These are phyloP conservation scores for Sebastes reedi DNA, from an alignment of 2,797 vertebrate genomes.

Conservation along the genomic window DNA sequence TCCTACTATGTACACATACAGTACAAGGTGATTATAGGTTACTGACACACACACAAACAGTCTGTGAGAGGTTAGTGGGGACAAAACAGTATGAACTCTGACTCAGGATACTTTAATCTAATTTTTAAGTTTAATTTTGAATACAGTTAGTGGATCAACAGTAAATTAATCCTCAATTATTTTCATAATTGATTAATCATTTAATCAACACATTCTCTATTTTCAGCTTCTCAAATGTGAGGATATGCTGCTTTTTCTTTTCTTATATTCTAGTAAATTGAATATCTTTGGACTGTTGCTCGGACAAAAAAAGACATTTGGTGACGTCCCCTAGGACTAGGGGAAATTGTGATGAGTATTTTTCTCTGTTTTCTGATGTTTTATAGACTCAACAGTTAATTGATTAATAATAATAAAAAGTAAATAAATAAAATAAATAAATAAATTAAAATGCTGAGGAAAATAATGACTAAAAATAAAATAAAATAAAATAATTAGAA, in stretches of 20 bases:
- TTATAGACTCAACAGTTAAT: neutral
- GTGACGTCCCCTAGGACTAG: neutral
- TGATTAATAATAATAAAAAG: no score
- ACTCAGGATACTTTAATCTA: neutral
- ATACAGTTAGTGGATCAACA: no score
- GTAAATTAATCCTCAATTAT: neutral
- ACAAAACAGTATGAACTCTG: neutral
- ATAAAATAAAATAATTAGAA: no score
- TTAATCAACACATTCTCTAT: neutral
- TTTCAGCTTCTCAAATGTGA: neutral
- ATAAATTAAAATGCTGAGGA: accelerated
- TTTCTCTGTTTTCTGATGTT: neutral
- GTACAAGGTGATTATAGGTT: slow-evolving; percentile 20
- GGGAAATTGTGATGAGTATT: no score
- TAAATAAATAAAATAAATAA: neutral
- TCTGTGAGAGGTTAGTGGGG: neutral
- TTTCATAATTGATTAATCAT: neutral
- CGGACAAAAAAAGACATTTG: neutral
- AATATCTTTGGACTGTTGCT: neutral
- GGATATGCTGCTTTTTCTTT: neutral
- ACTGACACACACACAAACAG: neutral
- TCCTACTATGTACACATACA: neutral
- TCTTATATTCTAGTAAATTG: neutral
- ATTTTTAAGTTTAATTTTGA: neutral
- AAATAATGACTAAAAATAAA: neutral